Evolutionary conservation across 2,888 invertebrate genomes (phyloP).

Genomic region (Andrena haemorrhoa): DNA sequence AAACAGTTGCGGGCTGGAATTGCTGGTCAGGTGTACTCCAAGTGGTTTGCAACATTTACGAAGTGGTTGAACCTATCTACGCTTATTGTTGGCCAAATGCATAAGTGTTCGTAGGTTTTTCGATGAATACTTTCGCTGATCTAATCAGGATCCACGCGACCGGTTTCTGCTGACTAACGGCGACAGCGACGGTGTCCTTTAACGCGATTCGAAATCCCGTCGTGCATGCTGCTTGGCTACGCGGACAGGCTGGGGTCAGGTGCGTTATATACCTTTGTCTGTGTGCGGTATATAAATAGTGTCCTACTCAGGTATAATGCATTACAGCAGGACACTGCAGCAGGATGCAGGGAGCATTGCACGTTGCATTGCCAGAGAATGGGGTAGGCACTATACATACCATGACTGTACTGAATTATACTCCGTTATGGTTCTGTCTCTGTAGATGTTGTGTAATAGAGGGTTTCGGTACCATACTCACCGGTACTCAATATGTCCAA

Average conservation of each 20-base stretch:
- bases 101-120: neutral
- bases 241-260: conserved; percentile 51
- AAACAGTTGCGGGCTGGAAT: neutral
- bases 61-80: neutral
- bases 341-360: conserved; percentile 72
- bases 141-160: neutral
- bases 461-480: conserved; percentile 56
- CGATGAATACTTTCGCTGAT: neutral
- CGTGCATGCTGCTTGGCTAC: conserved; percentile 54
- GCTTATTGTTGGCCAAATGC: neutral
- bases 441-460: conserved; percentile 72
- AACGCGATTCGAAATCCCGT: conserved; percentile 73
- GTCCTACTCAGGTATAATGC: conserved; percentile 79
- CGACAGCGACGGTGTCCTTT: conserved; percentile 48
- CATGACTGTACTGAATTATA: conserved; percentile 81
- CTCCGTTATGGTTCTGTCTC: conserved; percentile 80
- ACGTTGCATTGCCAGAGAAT: conserved; percentile 77
- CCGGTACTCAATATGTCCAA: conserved; percentile 78
- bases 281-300: conserved; percentile 72
- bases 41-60: neutral
- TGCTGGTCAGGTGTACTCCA: neutral
- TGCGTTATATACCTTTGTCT: conserved; percentile 70
- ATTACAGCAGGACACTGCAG: conserved; percentile 77
- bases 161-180: neutral
- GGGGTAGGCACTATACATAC: conserved; percentile 80